phyloP scores from a whole-genome alignment of 2,888 invertebrate species.

The Neoascia interrupta region DNA sequence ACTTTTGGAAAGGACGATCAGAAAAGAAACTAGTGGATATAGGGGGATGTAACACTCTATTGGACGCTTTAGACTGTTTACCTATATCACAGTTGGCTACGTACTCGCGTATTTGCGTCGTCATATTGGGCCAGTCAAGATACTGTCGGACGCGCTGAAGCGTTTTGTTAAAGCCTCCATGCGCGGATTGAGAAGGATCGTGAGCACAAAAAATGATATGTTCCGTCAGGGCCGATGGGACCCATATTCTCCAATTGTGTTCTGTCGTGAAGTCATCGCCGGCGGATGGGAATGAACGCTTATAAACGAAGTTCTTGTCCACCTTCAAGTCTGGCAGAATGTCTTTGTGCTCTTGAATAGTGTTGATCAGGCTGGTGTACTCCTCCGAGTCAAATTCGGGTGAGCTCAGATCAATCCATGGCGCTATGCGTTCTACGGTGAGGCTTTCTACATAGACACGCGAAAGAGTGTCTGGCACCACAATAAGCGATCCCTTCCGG shows the following conservation, averaged over 20 bases:
- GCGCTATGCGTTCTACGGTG: neutral
- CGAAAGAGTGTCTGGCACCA: too few relatives aligned
- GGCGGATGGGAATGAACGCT: neutral
- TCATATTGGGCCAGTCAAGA: conserved; percentile 21
- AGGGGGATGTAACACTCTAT: neutral
- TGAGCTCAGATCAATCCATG: neutral
- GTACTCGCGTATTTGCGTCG: too few relatives aligned
- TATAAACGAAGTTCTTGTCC: neutral
- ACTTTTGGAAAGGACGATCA: too few relatives aligned
- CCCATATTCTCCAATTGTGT: conserved; percentile 12
- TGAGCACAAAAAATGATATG: conserved; percentile 21
- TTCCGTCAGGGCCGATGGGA: conserved; percentile 5
- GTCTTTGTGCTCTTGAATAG: too few relatives aligned
- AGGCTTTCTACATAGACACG: conserved; percentile 8
- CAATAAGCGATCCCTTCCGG: too few relatives aligned
- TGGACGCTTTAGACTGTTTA: conserved; percentile 4
- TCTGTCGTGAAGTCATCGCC: neutral
- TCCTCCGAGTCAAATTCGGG: conserved; percentile 1
- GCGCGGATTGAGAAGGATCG: conserved; percentile 15
- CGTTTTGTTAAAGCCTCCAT: conserved; percentile 35
- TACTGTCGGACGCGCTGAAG: neutral
- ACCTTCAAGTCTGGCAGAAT: too few relatives aligned
- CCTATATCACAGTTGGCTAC: too few relatives aligned
- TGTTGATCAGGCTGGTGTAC: too few relatives aligned
- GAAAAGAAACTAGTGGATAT: neutral